phyloP scores from a whole-genome alignment of 2,113 vertebrate species.

The Scomber colias region DNA sequence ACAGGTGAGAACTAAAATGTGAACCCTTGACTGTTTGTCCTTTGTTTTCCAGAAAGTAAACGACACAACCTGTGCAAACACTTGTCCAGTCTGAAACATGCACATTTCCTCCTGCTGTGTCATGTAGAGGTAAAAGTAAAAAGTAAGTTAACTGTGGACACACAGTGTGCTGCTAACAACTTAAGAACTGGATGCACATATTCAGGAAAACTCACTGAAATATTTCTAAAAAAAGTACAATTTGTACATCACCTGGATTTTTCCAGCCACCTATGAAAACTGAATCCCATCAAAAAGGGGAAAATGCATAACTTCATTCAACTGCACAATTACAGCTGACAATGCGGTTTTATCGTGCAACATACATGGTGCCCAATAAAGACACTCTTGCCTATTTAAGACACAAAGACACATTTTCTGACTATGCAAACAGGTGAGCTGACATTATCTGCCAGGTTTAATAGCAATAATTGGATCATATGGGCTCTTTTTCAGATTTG shows the following conservation, averaged over 20 bases:
- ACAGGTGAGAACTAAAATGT: slow-evolving; percentile 1
- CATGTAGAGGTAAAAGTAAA: neutral
- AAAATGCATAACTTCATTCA: slow-evolving; percentile 57
- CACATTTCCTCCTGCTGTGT: neutral
- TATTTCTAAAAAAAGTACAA: slow-evolving; percentile 38
- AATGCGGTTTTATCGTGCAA: slow-evolving; percentile 49
- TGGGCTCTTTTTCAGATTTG: slow-evolving; percentile 30
- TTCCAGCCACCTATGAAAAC: slow-evolving; percentile 47
- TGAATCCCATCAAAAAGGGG: slow-evolving; percentile 61
- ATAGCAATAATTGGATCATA: slow-evolving; percentile 47
- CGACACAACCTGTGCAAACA: slow-evolving; percentile 24
- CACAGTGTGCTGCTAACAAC: slow-evolving; percentile 38
- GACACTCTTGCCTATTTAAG: slow-evolving; percentile 57
- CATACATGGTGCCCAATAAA: slow-evolving; percentile 40
- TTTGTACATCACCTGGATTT: slow-evolving; percentile 6
- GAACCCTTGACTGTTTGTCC: slow-evolving; percentile 6
- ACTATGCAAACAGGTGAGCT: slow-evolving; percentile 62
- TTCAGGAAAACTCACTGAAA: slow-evolving; percentile 44
- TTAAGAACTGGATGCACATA: slow-evolving; percentile 17
- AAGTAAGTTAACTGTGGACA: slow-evolving; percentile 6
- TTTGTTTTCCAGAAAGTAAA: slow-evolving; percentile 10
- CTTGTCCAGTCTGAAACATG: slow-evolving; percentile 15
- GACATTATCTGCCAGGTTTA: slow-evolving; percentile 50
- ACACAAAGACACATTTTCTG: slow-evolving; percentile 50
- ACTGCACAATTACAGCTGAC: slow-evolving; percentile 44